Base-by-base conservation (phyloP, 92 coral and sea anemone genomes). In the Siderastrea radians region DNA sequence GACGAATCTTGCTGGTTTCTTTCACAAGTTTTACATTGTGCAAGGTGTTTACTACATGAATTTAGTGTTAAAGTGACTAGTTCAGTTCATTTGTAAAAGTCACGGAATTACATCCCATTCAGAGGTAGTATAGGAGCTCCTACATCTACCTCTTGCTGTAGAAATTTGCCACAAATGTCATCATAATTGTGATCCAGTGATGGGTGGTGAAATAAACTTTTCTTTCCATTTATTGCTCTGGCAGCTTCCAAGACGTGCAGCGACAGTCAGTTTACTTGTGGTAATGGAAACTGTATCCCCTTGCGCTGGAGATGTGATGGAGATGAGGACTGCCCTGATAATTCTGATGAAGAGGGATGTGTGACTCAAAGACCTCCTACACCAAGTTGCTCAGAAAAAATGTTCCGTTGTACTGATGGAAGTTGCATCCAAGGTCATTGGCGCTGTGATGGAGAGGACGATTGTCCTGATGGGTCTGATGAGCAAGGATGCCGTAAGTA, bases 401-500 rank as follows among this genome's bases (percentile, higher is more conserved):
- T 87, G 52, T 96, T 97, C 73, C 95, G 70, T 65, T 97, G 98
- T 78, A 64, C 79, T 7, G 92, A 95, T 78, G 98, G 96, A 6
- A 92, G 70, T 54, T 97, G 99, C 72, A 90, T 97, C 53, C 93
- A 86, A 64, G 90, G 86, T 44, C 77, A 78, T n/a, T 96, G 96
- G 94, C 68, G 75, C 3, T 94, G 97, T 86, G 99, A 97, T 62
- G 75, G 85, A 12, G 99, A 96, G 26, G 95, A 86, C 14, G 99
- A 96, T 73, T 96, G 99, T 68, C 82, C 88, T 57, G 99, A 83
- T 83, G 87, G 79, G 60, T 83, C 87, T 59, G 87, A 83, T 83
- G 87, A 83, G 87, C 38, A 47, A 46, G 69, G 72, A 47, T 95
- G 98, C 81, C 61, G 98, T 93, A 76, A 87, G 96, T 78, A 47